phyloP scores from a whole-genome alignment of 2,797 vertebrate species.

The Spinus pinus region DNA sequence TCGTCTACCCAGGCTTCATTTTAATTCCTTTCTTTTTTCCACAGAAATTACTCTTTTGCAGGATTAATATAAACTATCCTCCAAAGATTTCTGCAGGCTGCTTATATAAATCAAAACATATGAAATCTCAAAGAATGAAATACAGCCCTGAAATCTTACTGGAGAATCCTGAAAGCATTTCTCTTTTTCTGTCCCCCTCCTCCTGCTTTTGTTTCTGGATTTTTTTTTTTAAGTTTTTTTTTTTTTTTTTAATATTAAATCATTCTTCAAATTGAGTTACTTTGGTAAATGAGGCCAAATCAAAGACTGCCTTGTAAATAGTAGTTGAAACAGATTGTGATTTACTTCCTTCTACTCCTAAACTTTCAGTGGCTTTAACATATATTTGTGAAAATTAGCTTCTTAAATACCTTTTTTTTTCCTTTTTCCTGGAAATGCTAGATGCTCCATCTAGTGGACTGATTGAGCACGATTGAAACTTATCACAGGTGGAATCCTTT shows the following conservation, averaged over 20 bases:
- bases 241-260: neutral
- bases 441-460: conserved; percentile 78
- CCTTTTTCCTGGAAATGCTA: conserved; percentile 18
- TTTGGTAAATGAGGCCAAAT: neutral
- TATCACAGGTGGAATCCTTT: neutral
- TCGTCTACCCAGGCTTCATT: neutral
- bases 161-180: neutral
- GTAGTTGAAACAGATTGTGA: neutral
- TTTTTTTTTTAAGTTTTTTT: neutral
- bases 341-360: neutral
- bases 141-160: neutral
- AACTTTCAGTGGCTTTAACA: neutral
- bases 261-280: neutral
- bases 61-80: neutral
- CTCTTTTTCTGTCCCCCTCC: rapidly evolving
- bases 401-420: neutral
- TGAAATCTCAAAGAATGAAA: neutral
- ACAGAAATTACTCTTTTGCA: neutral
- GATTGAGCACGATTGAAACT: conserved; percentile 29
- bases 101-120: neutral
- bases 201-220: no score
- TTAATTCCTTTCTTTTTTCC: neutral
- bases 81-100: neutral
- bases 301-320: neutral
- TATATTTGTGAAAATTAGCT: neutral